Base-by-base conservation (phyloP, 2,888 invertebrate species). In the Oxycera nigricornis region DNA sequence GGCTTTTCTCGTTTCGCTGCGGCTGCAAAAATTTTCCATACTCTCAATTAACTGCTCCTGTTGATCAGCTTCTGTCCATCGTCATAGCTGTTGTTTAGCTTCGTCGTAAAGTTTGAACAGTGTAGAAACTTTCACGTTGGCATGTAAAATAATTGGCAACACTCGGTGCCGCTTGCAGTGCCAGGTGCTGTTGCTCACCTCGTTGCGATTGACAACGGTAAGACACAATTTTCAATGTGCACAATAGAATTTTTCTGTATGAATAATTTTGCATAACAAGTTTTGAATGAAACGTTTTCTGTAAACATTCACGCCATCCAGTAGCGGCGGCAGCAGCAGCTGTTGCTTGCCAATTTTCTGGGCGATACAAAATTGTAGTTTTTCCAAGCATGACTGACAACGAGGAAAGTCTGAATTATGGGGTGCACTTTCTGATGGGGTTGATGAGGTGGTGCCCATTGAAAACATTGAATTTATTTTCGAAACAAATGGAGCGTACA, bases 221-320 rank as follows among this genome's bases (percentile, higher is more conserved):
- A 72, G 20, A 65, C 65, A 72, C 39, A 74, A 72, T 65, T 28
- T 62, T 57, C 72, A 74, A 72, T 72, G 52, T 70, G 28, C 62
- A 57, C 52, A 62, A 74, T 52, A 74, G 68, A 72, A 74, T 62
- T 59, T 55, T 59, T 62, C 62, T 62, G 35, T 73, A 72, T 75
- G 75, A 75, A 75, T 75, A 75, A 75, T 67, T 75, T 75, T 75
- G 73, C 75, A 75, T 75, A 73, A 73, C 57, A 61, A 28, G 30
- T 68, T 74, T 74, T 28, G 67, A 20, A 41, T 1, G 26, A 67
- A 67, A 67, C 41, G 11, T 41, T 67, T 46, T 46, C 67, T 62
- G 35, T 62, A 62, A 62, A 62, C 35, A 62, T 62, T 62, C 62
- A 31, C 62, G 35, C 62, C 22, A 55, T 55, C 3, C 6, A 9